Conservation (phyloP, 2,888 invertebrate genomes). For the Endomychus coccineus region DNA sequence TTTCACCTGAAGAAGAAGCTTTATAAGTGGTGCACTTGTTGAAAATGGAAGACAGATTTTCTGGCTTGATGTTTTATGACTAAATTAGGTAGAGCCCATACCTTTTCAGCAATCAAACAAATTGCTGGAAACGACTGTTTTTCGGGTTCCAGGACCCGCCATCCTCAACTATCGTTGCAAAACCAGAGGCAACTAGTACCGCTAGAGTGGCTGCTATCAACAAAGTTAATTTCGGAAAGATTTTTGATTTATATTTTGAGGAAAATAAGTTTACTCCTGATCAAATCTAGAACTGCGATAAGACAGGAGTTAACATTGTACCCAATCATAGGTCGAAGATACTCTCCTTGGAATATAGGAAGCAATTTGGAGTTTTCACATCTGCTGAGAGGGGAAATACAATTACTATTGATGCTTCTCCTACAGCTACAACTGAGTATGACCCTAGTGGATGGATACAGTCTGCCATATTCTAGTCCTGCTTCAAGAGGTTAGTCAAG, state of each 20-base stretch:
- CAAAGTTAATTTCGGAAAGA: slow-evolving; percentile 24
- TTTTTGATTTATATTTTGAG: slow-evolving; percentile 24
- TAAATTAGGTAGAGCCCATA: not conserved
- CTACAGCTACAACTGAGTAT: no score
- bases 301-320: slow-evolving; percentile 31
- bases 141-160: not conserved
- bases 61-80: not conserved
- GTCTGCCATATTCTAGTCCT: slow-evolving; percentile 29
- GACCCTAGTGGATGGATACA: slow-evolving; percentile 33
- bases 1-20: no score
- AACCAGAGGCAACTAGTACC: slow-evolving; percentile 12
- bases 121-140: not conserved
- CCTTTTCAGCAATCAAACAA: not conserved
- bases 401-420: slow-evolving; percentile 21
- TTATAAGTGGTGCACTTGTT: no score
- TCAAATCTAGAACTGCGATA: slow-evolving; percentile 29
- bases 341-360: slow-evolving; percentile 20
- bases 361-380: slow-evolving; percentile 22
- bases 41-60: no score
- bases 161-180: not conserved
- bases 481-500: slow-evolving; percentile 25
- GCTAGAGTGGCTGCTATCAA: slow-evolving; percentile 34
- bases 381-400: slow-evolving; percentile 21
- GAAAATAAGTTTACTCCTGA: slow-evolving; percentile 25
- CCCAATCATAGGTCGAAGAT: slow-evolving; percentile 24